Conservation (phyloP, 1,140 invertebrate species). For the Drosophila repleta region DNA sequence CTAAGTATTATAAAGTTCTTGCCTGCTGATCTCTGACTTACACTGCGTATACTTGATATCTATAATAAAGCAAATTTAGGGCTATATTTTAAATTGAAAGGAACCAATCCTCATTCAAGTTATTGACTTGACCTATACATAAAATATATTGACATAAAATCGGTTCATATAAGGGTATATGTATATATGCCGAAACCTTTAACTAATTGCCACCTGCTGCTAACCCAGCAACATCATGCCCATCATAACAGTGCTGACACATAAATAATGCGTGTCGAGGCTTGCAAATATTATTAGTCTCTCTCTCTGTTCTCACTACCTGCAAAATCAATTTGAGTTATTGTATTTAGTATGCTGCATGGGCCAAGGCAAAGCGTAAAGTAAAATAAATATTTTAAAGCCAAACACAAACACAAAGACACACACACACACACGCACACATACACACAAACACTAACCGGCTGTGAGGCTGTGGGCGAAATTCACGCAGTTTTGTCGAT, state of each 20-base stretch:
- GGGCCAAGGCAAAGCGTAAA: conserved; percentile 35
- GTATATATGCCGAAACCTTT: conserved; percentile 5
- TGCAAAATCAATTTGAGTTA: conserved; percentile 77
- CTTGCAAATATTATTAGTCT: conserved; percentile 59
- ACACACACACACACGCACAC: conserved; percentile 7
- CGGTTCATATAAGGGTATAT: neutral
- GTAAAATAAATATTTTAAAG: conserved; percentile 79
- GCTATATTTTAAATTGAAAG: too few relatives aligned
- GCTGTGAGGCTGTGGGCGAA: conserved; percentile 45
- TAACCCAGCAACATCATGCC: neutral
- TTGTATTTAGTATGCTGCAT: conserved; percentile 70
- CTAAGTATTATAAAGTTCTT: too few relatives aligned
- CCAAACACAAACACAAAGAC: conserved; percentile 28
- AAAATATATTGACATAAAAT: too few relatives aligned
- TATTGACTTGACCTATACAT: too few relatives aligned
- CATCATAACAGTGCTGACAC: neutral
- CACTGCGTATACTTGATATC: too few relatives aligned
- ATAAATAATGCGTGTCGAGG: conserved; percentile 30
- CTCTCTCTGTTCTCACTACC: conserved; percentile 24
- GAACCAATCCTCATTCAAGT: too few relatives aligned
- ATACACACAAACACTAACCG: neutral
- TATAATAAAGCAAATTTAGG: too few relatives aligned
- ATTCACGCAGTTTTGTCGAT: conserved; percentile 69
- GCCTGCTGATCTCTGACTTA: too few relatives aligned
- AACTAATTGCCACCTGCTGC: conserved; percentile 28